Percentiles rank a stretch among this genome's conserved stretches.
phyloP scores from a whole-genome alignment of 2,888 invertebrate genomes.

The Drosophila testacea region DNA sequence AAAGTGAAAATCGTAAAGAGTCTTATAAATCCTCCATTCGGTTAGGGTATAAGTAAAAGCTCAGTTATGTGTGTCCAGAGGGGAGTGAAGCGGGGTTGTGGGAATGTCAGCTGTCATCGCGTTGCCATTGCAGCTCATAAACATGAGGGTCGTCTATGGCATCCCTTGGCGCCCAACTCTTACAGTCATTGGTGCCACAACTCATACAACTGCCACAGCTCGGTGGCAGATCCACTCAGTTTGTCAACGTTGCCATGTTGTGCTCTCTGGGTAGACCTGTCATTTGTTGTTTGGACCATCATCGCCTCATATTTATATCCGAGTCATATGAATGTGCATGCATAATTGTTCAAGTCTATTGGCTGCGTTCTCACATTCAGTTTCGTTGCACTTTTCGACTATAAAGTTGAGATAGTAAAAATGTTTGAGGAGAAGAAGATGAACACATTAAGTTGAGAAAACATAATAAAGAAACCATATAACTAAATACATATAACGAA shows the following conservation, averaged over 20 bases:
- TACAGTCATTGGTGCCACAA: neutral
- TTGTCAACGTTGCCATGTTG: conserved; percentile 15
- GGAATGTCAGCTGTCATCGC: conserved; percentile 67
- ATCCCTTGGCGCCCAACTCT: conserved; percentile 3
- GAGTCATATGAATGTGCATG: conserved; percentile 35
- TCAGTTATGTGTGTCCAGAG: conserved; percentile 9
- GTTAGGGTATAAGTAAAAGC: conserved; percentile 12
- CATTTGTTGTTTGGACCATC: conserved; percentile 56
- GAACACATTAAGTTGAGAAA: neutral
- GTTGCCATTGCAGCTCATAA: conserved; percentile 69
- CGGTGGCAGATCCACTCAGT: conserved; percentile 18
- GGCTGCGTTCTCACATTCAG: conserved; percentile 7
- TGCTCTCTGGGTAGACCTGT: conserved; percentile 34
- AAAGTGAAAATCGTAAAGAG: too few relatives aligned
- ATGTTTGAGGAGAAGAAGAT: neutral
- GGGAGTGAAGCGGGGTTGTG: conserved; percentile 18
- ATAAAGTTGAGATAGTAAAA: neutral
- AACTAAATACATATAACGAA: too few relatives aligned
- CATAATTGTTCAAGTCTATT: conserved; percentile 44
- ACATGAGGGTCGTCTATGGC: conserved; percentile 44
- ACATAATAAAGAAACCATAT: too few relatives aligned
- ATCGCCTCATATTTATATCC: conserved; percentile 57
- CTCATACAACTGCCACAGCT: conserved; percentile 14
- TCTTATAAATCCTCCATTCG: neutral
- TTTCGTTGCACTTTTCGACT: conserved; percentile 3